Base-by-base conservation (phyloP, 1,140 invertebrate species). In the Sarcophaga peregrina region DNA sequence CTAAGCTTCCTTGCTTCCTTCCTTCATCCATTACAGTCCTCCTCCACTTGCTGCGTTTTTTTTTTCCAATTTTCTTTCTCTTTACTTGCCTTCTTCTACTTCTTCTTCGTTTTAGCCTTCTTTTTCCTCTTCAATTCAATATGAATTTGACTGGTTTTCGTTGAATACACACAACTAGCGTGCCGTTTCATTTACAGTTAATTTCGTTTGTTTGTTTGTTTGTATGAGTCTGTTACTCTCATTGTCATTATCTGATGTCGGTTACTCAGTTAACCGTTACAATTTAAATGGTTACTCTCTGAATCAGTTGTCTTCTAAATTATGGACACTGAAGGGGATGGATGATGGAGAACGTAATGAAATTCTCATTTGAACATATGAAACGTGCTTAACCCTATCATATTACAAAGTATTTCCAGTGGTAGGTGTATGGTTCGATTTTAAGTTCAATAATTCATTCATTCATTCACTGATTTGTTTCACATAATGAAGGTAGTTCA, bases 31-130 rank as follows among this genome's bases (percentile, higher is more conserved):
- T 25, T 17, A 20, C n/a, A 20, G 62, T 47, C 75, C 17, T n/a
- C 75, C 47, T 78, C 46, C 75, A 78, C 75, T 47, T 78, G 75
- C 47, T 78, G 75, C 47, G n/a, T n/a, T n/a, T 50, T 78, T 78
- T 78, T 20, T 20, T 10, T 52, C 10, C n/a, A 9, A 68, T 68
- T 25, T 68, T 68, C 17, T 6, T 68, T 25, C 25, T 37, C 25
- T 37, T 37, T 37, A 37, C 25, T 37, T 37, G 25, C 4, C 25
- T 37, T 37, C 47, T 78, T 47, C 47, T 37, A 2, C 25, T 50
- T 78, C 50, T 78, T 20, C 4, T 10, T 50, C 9, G 8, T 20
- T 20, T 68, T 20, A 20, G 17, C 17, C 8, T 68, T 8, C 7
- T 25, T 68, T 20, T 68, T 68, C 15, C 13, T n/a, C 54, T 58